Percentiles rank a stretch among this genome's conserved stretches.
These are phyloP conservation scores for Platichthys flesus DNA, from an alignment of 2,113 vertebrate genomes.

Conservation along the genomic window DNA sequence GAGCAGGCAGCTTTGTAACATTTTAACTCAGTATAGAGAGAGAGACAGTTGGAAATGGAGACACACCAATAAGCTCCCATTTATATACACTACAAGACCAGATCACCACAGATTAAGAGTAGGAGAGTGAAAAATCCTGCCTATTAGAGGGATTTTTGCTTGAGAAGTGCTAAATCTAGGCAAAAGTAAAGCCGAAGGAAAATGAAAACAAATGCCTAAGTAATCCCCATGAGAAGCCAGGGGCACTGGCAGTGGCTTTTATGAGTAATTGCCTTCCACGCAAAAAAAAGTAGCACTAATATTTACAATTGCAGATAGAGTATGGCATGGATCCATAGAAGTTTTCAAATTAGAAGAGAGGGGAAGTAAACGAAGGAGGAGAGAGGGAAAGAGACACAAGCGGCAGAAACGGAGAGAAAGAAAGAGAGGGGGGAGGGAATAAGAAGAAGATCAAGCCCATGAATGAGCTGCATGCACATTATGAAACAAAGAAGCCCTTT, in stretches of 20 bases:
- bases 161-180: conserved; percentile 63
- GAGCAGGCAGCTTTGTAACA: conserved; percentile 41
- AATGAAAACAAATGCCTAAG: conserved; percentile 77
- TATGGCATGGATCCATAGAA: conserved; percentile 53
- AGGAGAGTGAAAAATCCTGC: conserved; percentile 31
- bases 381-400: conserved; percentile 44
- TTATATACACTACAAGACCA: conserved; percentile 62
- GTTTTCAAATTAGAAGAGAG: conserved; percentile 47
- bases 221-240: conserved; percentile 69
- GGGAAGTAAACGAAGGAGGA: conserved; percentile 29
- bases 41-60: conserved; percentile 54
- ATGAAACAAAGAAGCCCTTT: conserved; percentile 85
- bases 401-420: conserved; percentile 47
- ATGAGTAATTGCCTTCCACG: conserved; percentile 71
- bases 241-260: conserved; percentile 57
- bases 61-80: conserved; percentile 61
- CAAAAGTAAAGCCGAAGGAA: conserved; percentile 66
- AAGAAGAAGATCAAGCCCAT: conserved; percentile 76
- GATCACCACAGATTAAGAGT: conserved; percentile 70
- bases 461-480: conserved; percentile 85
- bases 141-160: conserved; percentile 54
- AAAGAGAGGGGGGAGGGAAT: conserved; percentile 61
- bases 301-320: conserved; percentile 72
- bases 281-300: conserved; percentile 65
- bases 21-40: conserved; percentile 57